Conservation (phyloP, 2,113 vertebrate species). For the Tursiops truncatus region DNA sequence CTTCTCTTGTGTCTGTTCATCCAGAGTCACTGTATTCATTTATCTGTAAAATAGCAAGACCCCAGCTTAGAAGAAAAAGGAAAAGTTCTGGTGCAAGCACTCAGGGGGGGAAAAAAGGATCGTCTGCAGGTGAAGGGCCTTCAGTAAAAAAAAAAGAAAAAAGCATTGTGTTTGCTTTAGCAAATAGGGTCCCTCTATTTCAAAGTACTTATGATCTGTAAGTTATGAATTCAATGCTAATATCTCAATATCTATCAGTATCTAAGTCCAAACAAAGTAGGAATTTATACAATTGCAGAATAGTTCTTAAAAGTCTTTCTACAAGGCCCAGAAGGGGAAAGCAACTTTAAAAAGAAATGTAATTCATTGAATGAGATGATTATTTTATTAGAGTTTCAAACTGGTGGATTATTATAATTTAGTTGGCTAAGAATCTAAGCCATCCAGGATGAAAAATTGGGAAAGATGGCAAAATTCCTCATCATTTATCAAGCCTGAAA, state of each 20-base stretch:
- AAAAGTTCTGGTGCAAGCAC: not conserved
- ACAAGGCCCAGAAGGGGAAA: not conserved
- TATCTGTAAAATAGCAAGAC: not conserved
- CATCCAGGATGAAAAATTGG: not conserved
- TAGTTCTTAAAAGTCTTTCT: not conserved
- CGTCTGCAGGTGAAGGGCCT: not conserved
- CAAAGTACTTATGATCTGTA: not conserved
- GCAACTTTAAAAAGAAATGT: not conserved
- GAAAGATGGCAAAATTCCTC: not conserved
- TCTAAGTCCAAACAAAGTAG: not conserved
- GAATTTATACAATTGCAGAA: not conserved
- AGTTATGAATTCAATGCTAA: not conserved
- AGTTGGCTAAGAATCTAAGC: not conserved
- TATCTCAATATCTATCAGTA: not conserved
- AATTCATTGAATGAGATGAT: slow-evolving; percentile 42
- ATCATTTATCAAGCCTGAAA: slow-evolving; percentile 9
- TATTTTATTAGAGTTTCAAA: slow-evolving; percentile 62
- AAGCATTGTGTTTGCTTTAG: not conserved
- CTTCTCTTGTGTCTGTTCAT: not conserved
- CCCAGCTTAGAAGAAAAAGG: not conserved
- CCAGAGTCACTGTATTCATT: not conserved
- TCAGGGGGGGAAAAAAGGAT: too few species aligned
- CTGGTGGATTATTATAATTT: not conserved
- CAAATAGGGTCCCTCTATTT: not conserved
- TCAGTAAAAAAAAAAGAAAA: not conserved